Evolutionary conservation across 2,888 invertebrate genomes (phyloP).

Genomic region (Esperia sulphurella): DNA sequence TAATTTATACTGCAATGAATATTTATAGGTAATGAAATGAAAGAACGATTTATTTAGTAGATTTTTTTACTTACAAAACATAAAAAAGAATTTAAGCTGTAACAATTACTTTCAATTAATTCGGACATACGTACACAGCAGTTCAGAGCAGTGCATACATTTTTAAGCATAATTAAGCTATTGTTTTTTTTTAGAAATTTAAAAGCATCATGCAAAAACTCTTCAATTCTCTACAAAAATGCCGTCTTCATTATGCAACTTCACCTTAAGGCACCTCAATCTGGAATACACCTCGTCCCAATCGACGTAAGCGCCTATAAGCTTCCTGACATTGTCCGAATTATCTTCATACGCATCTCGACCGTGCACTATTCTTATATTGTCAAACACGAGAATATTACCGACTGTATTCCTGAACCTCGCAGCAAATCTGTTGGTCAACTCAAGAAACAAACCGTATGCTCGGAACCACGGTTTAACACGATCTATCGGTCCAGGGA

Average conservation of each 20-base stretch:
- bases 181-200: too few relatives aligned
- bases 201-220: too few relatives aligned
- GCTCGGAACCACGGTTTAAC: conserved; percentile 85
- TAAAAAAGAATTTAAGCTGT: too few relatives aligned
- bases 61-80: too few relatives aligned
- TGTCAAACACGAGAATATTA: conserved; percentile 86
- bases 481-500: conserved; percentile 76
- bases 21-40: too few relatives aligned
- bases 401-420: conserved; percentile 83
- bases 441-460: conserved; percentile 79
- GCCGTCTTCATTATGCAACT: conserved; percentile 40
- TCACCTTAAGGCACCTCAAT: conserved; percentile 64
- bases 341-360: conserved; percentile 82
- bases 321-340: conserved; percentile 73
- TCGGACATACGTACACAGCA: too few relatives aligned
- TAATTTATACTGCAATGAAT: too few relatives aligned
- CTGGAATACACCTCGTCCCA: conserved; percentile 89
- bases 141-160: too few relatives aligned
- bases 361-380: conserved; percentile 85
- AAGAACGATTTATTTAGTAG: too few relatives aligned
- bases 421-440: conserved; percentile 80
- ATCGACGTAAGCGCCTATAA: conserved; percentile 87
- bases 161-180: too few relatives aligned
- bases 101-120: too few relatives aligned
- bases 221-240: conserved; percentile 14